Percentiles rank a stretch among this genome's conserved stretches.
These are phyloP conservation scores for Clanis bilineata DNA, from an alignment of 2,888 invertebrate species.

Conservation along the genomic window DNA sequence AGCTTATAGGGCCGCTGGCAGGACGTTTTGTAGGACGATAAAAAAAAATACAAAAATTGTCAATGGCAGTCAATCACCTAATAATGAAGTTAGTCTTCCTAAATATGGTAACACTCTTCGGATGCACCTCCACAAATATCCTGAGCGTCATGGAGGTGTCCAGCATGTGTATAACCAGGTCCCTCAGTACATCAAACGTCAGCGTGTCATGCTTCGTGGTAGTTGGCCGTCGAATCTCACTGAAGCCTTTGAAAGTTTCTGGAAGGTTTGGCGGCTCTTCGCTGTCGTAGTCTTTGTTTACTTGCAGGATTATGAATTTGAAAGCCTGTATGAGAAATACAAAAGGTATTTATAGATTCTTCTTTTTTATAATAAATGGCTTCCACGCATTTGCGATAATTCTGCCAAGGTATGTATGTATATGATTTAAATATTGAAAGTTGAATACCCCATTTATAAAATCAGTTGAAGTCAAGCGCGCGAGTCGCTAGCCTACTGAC, in stretches of 20 bases:
- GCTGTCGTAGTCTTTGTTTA: slow-evolving; percentile 72
- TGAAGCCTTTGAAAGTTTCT: slow-evolving; percentile 72
- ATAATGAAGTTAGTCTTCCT: slow-evolving; percentile 82
- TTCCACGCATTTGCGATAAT: no score
- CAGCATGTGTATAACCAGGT: slow-evolving; percentile 85
- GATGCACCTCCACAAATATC: slow-evolving; percentile 86
- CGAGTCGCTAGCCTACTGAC: no score
- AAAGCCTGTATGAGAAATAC: slow-evolving; percentile 56
- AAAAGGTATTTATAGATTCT: no score
- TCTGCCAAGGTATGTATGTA: no score
- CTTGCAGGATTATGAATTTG: slow-evolving; percentile 76
- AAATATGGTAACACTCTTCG: slow-evolving; percentile 78
- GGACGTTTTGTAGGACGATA: no score
- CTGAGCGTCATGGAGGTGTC: slow-evolving; percentile 87
- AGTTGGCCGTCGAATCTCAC: slow-evolving; percentile 62
- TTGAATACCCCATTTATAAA: no score
- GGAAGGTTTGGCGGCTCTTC: slow-evolving; percentile 72
- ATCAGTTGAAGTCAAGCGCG: no score
- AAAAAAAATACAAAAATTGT: no score
- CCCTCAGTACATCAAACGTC: slow-evolving; percentile 79
- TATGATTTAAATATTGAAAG: no score
- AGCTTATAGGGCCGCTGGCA: no score
- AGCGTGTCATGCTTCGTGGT: slow-evolving; percentile 56
- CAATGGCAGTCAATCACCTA: no score
- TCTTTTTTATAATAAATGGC: no score